These are phyloP conservation scores for Eurypyga helias DNA, from an alignment of 2,113 vertebrate genomes.

Conservation along the genomic window DNA sequence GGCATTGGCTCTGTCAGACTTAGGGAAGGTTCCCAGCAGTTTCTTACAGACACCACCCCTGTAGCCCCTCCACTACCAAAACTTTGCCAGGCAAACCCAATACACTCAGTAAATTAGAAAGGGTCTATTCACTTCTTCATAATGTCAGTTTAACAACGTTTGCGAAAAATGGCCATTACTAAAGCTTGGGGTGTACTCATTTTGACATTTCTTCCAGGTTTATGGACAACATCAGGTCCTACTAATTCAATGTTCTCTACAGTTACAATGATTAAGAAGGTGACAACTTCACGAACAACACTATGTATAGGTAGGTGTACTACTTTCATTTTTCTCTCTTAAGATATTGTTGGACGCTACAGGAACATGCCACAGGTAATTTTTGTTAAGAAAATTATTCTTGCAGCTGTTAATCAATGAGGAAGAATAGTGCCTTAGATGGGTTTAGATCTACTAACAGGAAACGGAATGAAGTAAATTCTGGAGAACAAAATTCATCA, in stretches of 20 bases:
- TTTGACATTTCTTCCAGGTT: constrained; percentile 31
- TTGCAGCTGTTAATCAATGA: neutral
- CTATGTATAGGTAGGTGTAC: neutral
- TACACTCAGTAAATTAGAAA: constrained; percentile 36
- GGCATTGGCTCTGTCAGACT: no score
- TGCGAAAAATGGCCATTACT: constrained; percentile 45
- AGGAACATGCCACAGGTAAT: neutral
- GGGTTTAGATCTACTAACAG: neutral
- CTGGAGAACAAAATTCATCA: neutral
- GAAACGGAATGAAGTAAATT: neutral
- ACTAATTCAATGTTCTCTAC: constrained; percentile 6
- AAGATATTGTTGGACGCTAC: neutral
- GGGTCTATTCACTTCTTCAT: constrained; percentile 34
- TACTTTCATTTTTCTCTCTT: neutral
- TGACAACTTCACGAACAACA: neutral
- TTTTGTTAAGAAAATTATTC: neutral
- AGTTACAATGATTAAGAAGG: neutral
- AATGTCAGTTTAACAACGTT: constrained; percentile 17
- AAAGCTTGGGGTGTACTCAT: neutral
- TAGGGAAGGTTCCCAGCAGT: no score
- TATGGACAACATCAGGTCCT: constrained; percentile 12
- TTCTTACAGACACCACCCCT: no score
- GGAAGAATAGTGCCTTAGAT: neutral
- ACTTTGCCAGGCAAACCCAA: no score
- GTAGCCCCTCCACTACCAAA: no score